Conservation (phyloP, 2,888 invertebrate genomes). For the Alsophila aescularia region DNA sequence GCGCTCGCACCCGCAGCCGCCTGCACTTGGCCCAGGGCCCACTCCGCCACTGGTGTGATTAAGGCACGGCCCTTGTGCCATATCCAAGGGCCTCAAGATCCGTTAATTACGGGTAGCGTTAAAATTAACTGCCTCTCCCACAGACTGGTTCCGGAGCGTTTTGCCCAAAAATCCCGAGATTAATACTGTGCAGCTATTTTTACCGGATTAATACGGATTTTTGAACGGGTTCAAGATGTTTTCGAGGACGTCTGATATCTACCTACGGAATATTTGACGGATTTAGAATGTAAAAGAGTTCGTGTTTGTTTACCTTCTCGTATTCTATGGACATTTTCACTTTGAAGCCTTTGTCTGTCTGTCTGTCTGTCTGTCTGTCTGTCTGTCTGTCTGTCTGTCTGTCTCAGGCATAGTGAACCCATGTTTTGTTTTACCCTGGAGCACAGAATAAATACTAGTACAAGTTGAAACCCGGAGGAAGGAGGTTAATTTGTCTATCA, state of each 20-base stretch:
- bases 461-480: too few relatives aligned
- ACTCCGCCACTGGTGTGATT: conserved; percentile 58
- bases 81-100: conserved; percentile 76
- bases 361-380: too few relatives aligned
- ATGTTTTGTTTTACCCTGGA: too few relatives aligned
- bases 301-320: neutral
- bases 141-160: conserved; percentile 50
- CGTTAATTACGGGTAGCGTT: conserved; percentile 79
- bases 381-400: too few relatives aligned
- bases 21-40: conserved; percentile 29
- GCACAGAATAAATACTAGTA: too few relatives aligned
- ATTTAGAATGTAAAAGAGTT: neutral
- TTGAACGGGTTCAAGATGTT: neutral
- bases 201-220: conserved; percentile 5
- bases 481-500: too few relatives aligned
- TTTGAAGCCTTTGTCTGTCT: too few relatives aligned
- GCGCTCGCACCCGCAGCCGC: conserved; percentile 30
- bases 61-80: conserved; percentile 63
- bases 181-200: conserved; percentile 6
- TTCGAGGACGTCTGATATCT: neutral
- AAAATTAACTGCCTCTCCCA: conserved; percentile 75
- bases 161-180: conserved; percentile 9
- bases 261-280: neutral
- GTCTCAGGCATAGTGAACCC: too few relatives aligned
- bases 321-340: neutral